A percentile compares a stretch with the other conserved stretches of the same genome.
Conservation (phyloP, 1,140 invertebrate species). For the Halictus rubicundus region DNA sequence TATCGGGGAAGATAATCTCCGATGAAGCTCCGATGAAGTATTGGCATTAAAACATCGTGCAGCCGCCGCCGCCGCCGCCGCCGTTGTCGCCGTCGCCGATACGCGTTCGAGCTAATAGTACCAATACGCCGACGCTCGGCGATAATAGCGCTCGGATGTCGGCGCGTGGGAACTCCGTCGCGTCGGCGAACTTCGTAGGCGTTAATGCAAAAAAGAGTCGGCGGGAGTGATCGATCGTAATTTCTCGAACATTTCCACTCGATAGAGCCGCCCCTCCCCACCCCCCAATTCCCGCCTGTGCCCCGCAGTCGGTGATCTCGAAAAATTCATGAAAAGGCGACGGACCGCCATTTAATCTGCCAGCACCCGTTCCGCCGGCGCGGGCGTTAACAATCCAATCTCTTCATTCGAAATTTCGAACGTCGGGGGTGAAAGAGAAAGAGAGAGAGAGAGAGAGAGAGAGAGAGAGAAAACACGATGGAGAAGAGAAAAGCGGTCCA, state of each 20-base stretch:
- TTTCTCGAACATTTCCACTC: constrained; percentile 1
- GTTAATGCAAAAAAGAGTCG: background rate
- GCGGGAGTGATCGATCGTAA: background rate
- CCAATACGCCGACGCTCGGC: background rate
- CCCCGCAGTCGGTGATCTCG: background rate
- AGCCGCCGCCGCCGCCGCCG: no score
- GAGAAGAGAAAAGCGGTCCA: background rate
- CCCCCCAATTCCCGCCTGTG: no score
- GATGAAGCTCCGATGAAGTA: no score
- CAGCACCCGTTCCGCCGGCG: no score
- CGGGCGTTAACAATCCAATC: constrained; percentile 17
- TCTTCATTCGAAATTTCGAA: background rate
- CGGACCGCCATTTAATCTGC: background rate
- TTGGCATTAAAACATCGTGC: no score
- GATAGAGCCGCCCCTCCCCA: no score
- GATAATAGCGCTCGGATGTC: background rate
- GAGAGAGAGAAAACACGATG: background rate
- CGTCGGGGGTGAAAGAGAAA: background rate
- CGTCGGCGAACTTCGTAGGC: background rate
- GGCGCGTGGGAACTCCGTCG: no score
- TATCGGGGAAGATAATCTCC: no score
- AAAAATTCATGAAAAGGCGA: constrained; percentile 13
- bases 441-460: no score
- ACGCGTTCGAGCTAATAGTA: no score
- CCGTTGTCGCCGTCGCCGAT: no score